Base-by-base conservation (phyloP, 2,888 invertebrate species). In the Linyphia triangularis region DNA sequence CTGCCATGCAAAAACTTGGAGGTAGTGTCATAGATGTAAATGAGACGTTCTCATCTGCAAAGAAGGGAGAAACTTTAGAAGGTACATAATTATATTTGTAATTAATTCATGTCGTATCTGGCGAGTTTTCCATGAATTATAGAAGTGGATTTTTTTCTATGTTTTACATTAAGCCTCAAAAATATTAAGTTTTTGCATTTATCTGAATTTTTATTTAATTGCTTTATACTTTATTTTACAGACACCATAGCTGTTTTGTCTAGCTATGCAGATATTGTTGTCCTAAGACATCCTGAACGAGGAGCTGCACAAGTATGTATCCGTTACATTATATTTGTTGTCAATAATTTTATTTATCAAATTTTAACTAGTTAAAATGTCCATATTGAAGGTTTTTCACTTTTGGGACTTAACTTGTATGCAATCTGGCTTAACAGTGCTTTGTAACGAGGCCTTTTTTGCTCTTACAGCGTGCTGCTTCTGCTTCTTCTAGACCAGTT, bases 41-140 rank as follows among this genome's bases (percentile, higher is more conserved):
- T 92, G 96, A 96, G 91, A 95, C 95, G 0, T 96, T 95, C 89
- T 99, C 99, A 0, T 99, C 99, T 0, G 97, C 96, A 19, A 96
- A 97, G 92, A 99, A 99, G 93, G 99, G 99, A 19, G 99, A 99
- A 94, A 96, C 97, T 1, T 94, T 99, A 57, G 97, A 98, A 94
- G 95, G 95, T 95, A 90, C 16, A 40, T 9, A 1, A 10, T 28
- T 30, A 51, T n/a, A 51, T 4, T 10, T 33, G 13, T 28, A 16
- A 57, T n/a, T n/a, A n/a, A n/a, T n/a, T n/a, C n/a, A n/a, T n/a
- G n/a, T n/a, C n/a, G n/a, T n/a, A n/a, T n/a, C n/a, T n/a, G n/a
- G n/a, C n/a, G n/a, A n/a, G n/a, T n/a, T n/a, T n/a, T n/a, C n/a
- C n/a, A n/a, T n/a, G n/a, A n/a, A n/a, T n/a, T n/a, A n/a, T n/a